These are phyloP conservation scores for Trissolcus brochymenae DNA, from an alignment of 2,888 invertebrate species.

Conservation along the genomic window DNA sequence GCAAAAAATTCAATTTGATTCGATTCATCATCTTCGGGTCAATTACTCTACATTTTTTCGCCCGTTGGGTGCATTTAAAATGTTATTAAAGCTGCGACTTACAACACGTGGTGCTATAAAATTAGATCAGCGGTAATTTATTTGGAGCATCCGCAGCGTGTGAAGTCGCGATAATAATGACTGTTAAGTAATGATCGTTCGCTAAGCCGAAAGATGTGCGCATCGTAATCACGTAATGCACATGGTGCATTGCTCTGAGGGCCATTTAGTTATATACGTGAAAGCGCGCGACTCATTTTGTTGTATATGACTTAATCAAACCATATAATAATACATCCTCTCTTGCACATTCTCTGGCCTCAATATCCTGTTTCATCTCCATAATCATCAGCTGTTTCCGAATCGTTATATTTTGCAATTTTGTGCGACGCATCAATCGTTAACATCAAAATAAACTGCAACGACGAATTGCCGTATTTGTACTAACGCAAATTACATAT, in stretches of 20 bases:
- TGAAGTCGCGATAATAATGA: conserved; percentile 73
- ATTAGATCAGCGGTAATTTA: conserved; percentile 71
- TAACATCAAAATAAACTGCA: conserved; percentile 18
- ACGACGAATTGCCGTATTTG: background rate
- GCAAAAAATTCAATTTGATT: conserved; percentile 30
- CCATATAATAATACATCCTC: conserved; percentile 66
- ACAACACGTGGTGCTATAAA: conserved; percentile 61
- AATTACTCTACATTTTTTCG: conserved; percentile 19
- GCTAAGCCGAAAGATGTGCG: conserved; percentile 62
- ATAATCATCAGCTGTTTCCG: conserved; percentile 68
- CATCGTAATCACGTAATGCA: conserved; percentile 70
- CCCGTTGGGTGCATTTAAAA: conserved; percentile 5
- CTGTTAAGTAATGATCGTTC: conserved; percentile 70
- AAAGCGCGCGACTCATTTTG: conserved; percentile 53
- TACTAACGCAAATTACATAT: too few species aligned
- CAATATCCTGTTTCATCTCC: conserved; percentile 62
- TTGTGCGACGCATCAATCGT: conserved; percentile 40
- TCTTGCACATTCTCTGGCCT: conserved; percentile 52
- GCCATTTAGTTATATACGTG: conserved; percentile 41
- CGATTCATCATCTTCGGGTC: conserved; percentile 12
- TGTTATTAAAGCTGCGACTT: conserved; percentile 30
- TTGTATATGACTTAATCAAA: conserved; percentile 67
- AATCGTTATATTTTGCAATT: conserved; percentile 53
- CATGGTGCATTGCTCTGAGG: conserved; percentile 59
- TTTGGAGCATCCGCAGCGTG: conserved; percentile 64